Conservation (phyloP, 1,140 invertebrate species). For the Acromyrmex heyeri region DNA sequence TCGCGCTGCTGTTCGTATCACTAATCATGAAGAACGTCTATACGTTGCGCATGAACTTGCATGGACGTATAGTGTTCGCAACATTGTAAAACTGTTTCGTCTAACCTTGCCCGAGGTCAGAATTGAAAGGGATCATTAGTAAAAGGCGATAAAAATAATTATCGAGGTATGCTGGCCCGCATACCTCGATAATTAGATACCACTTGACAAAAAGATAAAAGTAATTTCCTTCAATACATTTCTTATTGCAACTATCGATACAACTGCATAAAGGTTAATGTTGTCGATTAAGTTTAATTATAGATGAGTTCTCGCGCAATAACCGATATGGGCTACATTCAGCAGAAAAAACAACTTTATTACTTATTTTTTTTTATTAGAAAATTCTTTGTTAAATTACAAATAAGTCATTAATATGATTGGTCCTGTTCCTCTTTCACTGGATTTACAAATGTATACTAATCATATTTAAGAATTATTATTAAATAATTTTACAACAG, state of each 20-base stretch:
- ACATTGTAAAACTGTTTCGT: not conserved
- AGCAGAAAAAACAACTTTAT: too few relatives aligned
- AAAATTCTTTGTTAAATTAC: too few relatives aligned
- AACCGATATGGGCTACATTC: too few relatives aligned
- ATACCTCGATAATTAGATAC: not conserved
- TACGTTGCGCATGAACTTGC: constrained; percentile 15
- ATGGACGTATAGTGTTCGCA: not conserved
- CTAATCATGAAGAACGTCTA: not conserved
- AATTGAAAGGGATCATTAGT: not conserved
- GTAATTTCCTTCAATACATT: not conserved
- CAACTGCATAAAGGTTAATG: not conserved
- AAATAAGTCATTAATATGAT: too few relatives aligned
- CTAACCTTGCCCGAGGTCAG: not conserved
- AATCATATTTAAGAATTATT: too few relatives aligned
- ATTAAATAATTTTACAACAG: too few relatives aligned
- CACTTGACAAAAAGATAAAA: not conserved
- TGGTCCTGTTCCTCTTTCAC: too few relatives aligned
- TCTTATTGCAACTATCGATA: not conserved
- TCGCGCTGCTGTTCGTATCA: constrained; percentile 38
- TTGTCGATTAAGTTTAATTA: not conserved
- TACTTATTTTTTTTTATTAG: too few relatives aligned
- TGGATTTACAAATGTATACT: too few relatives aligned
- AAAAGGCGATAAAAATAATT: constrained; percentile 25
- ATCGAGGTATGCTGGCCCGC: not conserved
- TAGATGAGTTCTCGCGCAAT: not conserved